Evolutionary conservation across 1,140 invertebrate species (phyloP).

Genomic region (Rhizoglyphus robini): DNA sequence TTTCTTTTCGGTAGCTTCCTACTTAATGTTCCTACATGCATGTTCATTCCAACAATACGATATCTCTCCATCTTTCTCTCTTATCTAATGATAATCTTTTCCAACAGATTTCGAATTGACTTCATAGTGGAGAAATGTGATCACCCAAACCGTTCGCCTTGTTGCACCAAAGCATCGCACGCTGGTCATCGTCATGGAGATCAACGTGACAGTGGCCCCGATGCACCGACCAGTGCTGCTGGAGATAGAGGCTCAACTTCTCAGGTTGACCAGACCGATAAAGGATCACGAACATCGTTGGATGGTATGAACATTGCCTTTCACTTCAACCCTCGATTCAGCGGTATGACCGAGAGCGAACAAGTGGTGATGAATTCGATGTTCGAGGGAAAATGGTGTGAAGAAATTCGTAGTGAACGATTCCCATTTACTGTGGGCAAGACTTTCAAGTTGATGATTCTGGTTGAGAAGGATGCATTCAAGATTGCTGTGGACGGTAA

Average conservation of each 20-base stretch:
- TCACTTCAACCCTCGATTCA: constrained; percentile 10
- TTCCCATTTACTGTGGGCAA: not conserved
- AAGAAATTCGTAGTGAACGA: not conserved
- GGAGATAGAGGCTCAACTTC: too few relatives aligned
- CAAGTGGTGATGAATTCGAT: not conserved
- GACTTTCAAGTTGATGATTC: constrained; percentile 6
- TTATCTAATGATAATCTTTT: not conserved
- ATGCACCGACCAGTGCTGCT: not conserved
- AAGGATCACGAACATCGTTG: not conserved
- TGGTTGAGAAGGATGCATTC: constrained; percentile 8
- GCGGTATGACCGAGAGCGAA: not conserved
- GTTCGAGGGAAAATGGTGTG: not conserved
- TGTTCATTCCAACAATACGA: not conserved
- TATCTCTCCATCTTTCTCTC: not conserved
- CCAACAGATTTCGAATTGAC: not conserved
- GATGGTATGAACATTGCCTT: not conserved
- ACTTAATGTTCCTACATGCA: too few relatives aligned
- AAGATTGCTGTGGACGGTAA: constrained; percentile 1
- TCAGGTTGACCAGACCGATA: not conserved
- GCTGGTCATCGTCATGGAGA: not conserved
- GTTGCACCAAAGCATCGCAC: not conserved
- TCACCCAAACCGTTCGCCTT: not conserved
- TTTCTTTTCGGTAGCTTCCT: not conserved
- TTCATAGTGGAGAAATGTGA: not conserved
- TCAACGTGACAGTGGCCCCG: not conserved